Percentiles rank a stretch among this genome's conserved stretches.
phyloP scores from a whole-genome alignment of 2,888 invertebrate genomes.

The Ernsta delagoae region DNA sequence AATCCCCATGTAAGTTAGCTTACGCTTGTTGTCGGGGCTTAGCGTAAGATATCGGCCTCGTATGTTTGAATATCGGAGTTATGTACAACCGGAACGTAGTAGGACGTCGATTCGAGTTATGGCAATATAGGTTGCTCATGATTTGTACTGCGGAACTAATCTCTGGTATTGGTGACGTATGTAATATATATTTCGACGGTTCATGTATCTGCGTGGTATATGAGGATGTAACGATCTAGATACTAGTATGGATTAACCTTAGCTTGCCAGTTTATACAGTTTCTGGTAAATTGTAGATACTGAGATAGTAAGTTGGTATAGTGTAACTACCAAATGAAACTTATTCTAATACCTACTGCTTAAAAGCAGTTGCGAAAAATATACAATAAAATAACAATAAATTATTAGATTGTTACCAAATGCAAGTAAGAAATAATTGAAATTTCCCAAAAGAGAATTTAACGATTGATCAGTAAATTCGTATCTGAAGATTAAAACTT shows the following conservation, averaged over 20 bases:
- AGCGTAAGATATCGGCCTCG: slow-evolving; percentile 64
- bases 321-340: too few species aligned
- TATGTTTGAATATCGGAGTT: slow-evolving; percentile 55
- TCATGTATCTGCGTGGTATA: background rate
- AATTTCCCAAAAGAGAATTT: too few species aligned
- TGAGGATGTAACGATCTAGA: background rate
- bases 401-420: too few species aligned
- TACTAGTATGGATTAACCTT: background rate
- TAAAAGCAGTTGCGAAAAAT: too few species aligned
- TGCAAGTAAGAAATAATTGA: too few species aligned
- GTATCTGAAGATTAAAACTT: too few species aligned
- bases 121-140: slow-evolving; percentile 44
- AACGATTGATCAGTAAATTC: too few species aligned
- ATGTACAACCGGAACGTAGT: slow-evolving; percentile 44
- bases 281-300: too few species aligned
- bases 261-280: background rate
- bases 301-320: too few species aligned
- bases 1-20: slow-evolving; percentile 64
- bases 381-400: too few species aligned
- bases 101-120: slow-evolving; percentile 42
- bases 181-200: background rate
- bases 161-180: slow-evolving; percentile 31
- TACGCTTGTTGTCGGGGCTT: slow-evolving; percentile 63
- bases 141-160: slow-evolving; percentile 27
- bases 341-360: too few species aligned